Evolutionary conservation across 2,797 vertebrate species (phyloP).

Genomic region (Lacerta viridis): DNA sequence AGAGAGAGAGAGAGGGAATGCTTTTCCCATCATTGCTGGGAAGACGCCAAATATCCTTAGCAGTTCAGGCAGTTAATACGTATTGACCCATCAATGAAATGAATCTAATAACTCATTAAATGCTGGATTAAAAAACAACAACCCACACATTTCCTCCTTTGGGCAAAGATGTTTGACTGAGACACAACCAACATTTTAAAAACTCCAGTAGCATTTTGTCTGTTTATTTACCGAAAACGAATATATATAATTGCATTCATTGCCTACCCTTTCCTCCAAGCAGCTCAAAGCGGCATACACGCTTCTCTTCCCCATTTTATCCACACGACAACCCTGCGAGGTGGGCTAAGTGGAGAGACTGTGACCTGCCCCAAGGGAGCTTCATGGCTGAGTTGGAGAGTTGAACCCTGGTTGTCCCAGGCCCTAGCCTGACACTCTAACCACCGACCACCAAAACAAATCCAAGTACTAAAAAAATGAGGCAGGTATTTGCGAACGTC

Average conservation of each 20-base stretch:
- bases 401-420: no score
- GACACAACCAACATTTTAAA: neutral
- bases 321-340: no score
- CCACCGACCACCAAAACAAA: no score
- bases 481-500: no score
- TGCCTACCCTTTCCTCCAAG: neutral
- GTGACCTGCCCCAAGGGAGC: no score
- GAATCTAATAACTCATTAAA: conserved; percentile 33
- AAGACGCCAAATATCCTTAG: conserved; percentile 37
- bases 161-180: neutral
- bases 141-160: neutral
- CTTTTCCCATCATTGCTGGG: conserved; percentile 35
- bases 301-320: no score
- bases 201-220: neutral
- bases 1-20: conserved; percentile 50
- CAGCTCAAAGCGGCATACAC: no score
- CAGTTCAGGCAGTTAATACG: conserved; percentile 33
- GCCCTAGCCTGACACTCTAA: no score
- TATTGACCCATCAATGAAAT: conserved; percentile 35
- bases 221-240: no score
- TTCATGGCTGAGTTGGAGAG: no score
- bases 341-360: no score
- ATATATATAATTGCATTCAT: neutral
- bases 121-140: neutral
- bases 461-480: no score